Base-by-base conservation (phyloP, 2,113 vertebrate species). In the Ammodramus savannarum region DNA sequence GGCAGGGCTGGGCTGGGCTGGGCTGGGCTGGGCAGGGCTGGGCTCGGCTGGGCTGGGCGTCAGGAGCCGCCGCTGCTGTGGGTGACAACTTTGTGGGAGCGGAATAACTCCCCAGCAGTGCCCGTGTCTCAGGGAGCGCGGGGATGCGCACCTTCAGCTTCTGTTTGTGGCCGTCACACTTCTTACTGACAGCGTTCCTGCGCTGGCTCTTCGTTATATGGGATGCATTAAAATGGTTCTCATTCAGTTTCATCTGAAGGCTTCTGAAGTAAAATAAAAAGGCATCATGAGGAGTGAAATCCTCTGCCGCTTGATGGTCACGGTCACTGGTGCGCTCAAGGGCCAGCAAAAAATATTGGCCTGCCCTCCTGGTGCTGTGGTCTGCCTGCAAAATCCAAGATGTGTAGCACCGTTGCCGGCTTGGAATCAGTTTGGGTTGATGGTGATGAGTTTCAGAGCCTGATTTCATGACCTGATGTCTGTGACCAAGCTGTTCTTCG, bases 351-450 rank as follows among this genome's bases (percentile, higher is more conserved):
- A 43, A 20, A 21, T 8, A 13, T 21, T 39, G 48, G 6, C 18
- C 4, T 10, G 55, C 5, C 25, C 3, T 3, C 36, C 51, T 5
- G 31, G 7, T 25, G 17, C 41, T 32, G 14, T 55, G n/a, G 29
- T 54, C 27, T 26, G 4, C 58, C 49, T 67, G 3, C 5, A 5
- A 46, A 65, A 54, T 38, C 32, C 52, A 3, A 14, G 83, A 48
- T 10, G 9, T 12, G 1, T 19, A 23, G 27, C 11, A 3, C 46
- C 11, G 0, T 26, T 32, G 26, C 22, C 7, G 6, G 11, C 1
- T 78, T 46, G 38, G 26, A 23, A 29, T 48, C 19, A 15, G 14
- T 54, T 63, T 31, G 48, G 9, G 3, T 65, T 65, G 65, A 51
- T 2, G 1, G 6, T 20, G 54, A 6, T 57, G 44, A 38, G 43